Conservation (phyloP, 2,888 invertebrate genomes). For the Calephelis perditalis region DNA sequence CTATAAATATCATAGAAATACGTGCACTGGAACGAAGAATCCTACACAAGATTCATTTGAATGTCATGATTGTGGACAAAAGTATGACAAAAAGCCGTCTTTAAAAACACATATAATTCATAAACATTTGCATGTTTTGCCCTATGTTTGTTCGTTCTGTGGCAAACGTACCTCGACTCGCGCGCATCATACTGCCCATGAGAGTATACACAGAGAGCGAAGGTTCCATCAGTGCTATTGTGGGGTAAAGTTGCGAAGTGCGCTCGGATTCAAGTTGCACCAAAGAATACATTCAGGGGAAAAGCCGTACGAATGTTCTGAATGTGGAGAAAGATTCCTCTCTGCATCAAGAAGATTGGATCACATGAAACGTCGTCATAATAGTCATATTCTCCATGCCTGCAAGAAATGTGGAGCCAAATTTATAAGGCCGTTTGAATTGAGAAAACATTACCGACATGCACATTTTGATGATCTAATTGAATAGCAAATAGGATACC, state of each 20-base stretch:
- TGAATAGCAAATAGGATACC: not conserved
- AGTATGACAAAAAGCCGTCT: constrained; percentile 56
- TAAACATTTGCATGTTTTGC: constrained; percentile 57
- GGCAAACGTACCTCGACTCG: constrained; percentile 58
- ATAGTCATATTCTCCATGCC: constrained; percentile 46
- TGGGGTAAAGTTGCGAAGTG: constrained; percentile 51
- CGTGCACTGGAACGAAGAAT: constrained; percentile 34
- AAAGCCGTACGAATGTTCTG: constrained; percentile 50
- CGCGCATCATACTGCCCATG: constrained; percentile 52
- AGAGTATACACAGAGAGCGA: constrained; percentile 47
- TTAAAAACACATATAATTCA: constrained; percentile 56
- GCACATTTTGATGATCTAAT: constrained; percentile 34
- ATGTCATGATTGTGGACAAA: constrained; percentile 53
- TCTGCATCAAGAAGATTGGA: constrained; percentile 59
- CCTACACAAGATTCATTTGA: constrained; percentile 33
- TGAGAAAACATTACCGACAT: constrained; percentile 53
- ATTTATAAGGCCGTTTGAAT: constrained; percentile 58
- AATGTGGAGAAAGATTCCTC: constrained; percentile 57
- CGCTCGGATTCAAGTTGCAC: constrained; percentile 52
- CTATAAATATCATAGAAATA: constrained; percentile 45
- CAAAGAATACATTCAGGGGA: constrained; percentile 57
- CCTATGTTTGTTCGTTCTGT: constrained; percentile 51
- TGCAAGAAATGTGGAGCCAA: constrained; percentile 54
- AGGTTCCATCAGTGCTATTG: constrained; percentile 49
- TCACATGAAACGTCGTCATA: constrained; percentile 57